Conservation (phyloP, 2,888 invertebrate species). For the Caenorhabditis sinica region DNA sequence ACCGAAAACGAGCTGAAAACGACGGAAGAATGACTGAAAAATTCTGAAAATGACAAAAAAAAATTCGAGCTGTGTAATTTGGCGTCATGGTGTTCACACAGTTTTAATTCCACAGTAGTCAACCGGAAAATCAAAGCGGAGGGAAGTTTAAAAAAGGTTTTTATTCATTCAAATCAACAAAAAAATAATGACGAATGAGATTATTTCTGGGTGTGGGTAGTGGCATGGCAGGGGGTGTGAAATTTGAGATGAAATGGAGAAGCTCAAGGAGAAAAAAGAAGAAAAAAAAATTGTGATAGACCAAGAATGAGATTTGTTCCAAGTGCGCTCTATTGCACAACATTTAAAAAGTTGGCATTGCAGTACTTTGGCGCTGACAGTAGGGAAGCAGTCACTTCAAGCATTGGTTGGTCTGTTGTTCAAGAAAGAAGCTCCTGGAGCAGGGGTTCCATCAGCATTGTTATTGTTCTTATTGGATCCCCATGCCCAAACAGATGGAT, state of each 20-base stretch:
- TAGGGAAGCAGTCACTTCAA: no score
- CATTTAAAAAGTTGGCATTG: not conserved
- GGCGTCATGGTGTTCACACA: conserved; percentile 24
- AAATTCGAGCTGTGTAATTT: conserved; percentile 16
- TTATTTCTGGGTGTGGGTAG: not conserved
- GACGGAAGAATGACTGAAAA: not conserved
- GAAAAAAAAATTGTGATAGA: not conserved
- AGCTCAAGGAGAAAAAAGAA: not conserved
- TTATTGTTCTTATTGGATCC: no score
- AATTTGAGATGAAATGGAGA: not conserved
- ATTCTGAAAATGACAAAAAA: not conserved
- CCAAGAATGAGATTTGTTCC: no score
- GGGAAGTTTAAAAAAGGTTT: no score
- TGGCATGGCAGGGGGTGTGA: not conserved
- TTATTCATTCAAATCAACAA: not conserved
- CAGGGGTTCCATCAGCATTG: no score
- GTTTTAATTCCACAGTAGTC: no score
- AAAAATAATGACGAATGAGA: not conserved
- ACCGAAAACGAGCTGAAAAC: no score
- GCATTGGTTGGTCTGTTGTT: no score
- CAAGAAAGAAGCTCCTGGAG: no score
- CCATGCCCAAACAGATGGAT: no score
- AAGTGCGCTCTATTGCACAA: conserved; percentile 3
- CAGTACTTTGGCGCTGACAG: no score
- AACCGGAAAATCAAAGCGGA: no score